Percentiles rank a stretch among this genome's conserved stretches.
Evolutionary conservation across 2,797 vertebrate genomes (phyloP).

Genomic region (Lepus oiostolus): DNA sequence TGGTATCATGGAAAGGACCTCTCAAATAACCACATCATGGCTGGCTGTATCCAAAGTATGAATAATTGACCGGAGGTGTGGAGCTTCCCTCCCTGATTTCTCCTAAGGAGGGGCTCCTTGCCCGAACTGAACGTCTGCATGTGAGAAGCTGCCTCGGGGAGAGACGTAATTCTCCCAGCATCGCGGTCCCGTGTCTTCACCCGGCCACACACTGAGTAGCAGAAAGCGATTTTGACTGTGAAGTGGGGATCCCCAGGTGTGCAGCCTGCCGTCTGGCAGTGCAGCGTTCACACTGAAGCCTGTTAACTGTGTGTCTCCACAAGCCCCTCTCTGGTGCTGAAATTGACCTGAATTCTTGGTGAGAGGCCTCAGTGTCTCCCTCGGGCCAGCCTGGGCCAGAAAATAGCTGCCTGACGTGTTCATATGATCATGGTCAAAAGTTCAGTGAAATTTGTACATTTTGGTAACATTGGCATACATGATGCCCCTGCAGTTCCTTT

Average conservation of each 20-base stretch:
- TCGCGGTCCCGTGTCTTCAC: constrained; percentile 17
- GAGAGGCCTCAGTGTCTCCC: constrained; percentile 80
- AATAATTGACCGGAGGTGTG: constrained; percentile 63
- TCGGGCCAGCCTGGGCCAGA: constrained; percentile 80
- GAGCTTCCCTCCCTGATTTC: constrained; percentile 49
- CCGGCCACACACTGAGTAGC: constrained; percentile 57
- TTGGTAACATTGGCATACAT: constrained; percentile 85
- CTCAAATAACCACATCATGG: constrained; percentile 40
- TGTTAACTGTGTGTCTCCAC: constrained; percentile 53
- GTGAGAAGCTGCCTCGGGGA: constrained; percentile 46
- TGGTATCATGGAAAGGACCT: constrained; percentile 75
- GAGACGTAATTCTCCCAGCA: constrained; percentile 43
- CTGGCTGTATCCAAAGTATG: constrained; percentile 62
- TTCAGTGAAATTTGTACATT: constrained; percentile 85
- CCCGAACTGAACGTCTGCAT: constrained; percentile 54
- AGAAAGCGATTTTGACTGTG: constrained; percentile 34
- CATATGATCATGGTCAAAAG: constrained; percentile 84
- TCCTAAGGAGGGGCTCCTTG: constrained; percentile 31
- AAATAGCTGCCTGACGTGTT: constrained; percentile 82
- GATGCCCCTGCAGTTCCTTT: constrained; percentile 84
- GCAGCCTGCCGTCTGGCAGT: constrained; percentile 4
- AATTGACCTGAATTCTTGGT: constrained; percentile 78
- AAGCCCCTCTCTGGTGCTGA: constrained; percentile 80
- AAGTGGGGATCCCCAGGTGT: background rate
- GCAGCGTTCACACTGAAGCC: constrained; percentile 48